Conservation (phyloP, 2,888 invertebrate species). For the Dugesia japonica region DNA sequence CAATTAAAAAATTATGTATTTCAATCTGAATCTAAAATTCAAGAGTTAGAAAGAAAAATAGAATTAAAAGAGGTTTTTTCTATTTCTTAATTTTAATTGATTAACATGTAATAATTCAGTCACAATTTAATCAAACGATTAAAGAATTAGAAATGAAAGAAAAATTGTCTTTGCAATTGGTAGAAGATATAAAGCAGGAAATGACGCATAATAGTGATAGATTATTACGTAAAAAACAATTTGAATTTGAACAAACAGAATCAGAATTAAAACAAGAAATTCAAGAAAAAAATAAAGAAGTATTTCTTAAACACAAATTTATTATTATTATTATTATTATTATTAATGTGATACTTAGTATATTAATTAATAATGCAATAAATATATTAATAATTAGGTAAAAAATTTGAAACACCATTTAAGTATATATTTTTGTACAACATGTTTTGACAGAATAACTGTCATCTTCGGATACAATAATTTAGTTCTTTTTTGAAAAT, state of each 20-base stretch:
- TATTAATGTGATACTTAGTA: too few species aligned
- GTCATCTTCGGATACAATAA: too few species aligned
- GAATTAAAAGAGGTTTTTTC: not conserved
- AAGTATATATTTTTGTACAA: too few species aligned
- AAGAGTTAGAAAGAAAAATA: not conserved
- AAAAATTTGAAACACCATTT: too few species aligned
- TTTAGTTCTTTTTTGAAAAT: too few species aligned
- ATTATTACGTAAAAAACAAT: not conserved
- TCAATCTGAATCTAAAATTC: conserved; percentile 7
- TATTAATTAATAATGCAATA: too few species aligned
- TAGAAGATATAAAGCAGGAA: not conserved
- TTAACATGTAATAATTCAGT: not conserved
- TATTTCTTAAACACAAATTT: too few species aligned
- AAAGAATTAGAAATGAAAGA: not conserved
- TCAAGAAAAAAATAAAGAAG: conserved; percentile 16
- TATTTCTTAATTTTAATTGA: not conserved
- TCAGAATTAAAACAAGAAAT: conserved; percentile 1
- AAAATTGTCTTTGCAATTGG: not conserved
- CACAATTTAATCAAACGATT: not conserved
- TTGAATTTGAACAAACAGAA: conserved; percentile 8
- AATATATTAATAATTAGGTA: too few species aligned
- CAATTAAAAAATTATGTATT: not conserved
- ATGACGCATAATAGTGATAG: not conserved
- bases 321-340: too few species aligned
- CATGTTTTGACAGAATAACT: too few species aligned